A percentile compares a stretch with the other conserved stretches of the same genome.
phyloP scores from a whole-genome alignment of 1,140 invertebrate species.

The Caenorhabditis remanei region DNA sequence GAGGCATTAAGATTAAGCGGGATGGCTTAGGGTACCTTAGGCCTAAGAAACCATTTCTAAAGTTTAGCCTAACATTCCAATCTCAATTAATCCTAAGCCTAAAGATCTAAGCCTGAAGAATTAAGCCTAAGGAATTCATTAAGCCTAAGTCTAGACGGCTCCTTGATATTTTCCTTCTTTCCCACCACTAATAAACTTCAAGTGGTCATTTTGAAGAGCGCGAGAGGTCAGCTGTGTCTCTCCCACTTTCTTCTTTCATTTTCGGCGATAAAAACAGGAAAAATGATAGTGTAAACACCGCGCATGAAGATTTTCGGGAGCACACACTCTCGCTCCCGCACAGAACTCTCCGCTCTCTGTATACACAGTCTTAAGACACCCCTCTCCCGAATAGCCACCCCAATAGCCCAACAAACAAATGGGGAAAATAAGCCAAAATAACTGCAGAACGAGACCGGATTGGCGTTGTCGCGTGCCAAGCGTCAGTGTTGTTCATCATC shows the following conservation, averaged over 20 bases:
- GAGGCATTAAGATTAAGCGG: too few species aligned
- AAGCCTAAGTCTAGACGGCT: too few species aligned
- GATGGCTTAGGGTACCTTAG: too few species aligned
- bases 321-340: background rate
- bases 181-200: too few species aligned
- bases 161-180: too few species aligned
- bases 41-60: too few species aligned
- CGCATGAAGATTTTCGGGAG: constrained; percentile 40
- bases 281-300: constrained; percentile 49
- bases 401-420: background rate
- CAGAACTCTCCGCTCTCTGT: background rate
- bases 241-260: background rate
- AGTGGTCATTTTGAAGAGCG: too few species aligned
- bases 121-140: too few species aligned
- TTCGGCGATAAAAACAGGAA: constrained; percentile 46
- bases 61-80: too few species aligned
- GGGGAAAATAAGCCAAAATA: background rate
- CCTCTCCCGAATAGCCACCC: background rate
- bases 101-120: too few species aligned
- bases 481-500: constrained; percentile 56
- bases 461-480: constrained; percentile 61
- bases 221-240: constrained; percentile 16
- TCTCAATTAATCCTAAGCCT: too few species aligned
- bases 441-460: constrained; percentile 58
- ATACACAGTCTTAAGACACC: background rate